Conservation (phyloP, 1,140 invertebrate genomes). For the Dreissena rostriformis region DNA sequence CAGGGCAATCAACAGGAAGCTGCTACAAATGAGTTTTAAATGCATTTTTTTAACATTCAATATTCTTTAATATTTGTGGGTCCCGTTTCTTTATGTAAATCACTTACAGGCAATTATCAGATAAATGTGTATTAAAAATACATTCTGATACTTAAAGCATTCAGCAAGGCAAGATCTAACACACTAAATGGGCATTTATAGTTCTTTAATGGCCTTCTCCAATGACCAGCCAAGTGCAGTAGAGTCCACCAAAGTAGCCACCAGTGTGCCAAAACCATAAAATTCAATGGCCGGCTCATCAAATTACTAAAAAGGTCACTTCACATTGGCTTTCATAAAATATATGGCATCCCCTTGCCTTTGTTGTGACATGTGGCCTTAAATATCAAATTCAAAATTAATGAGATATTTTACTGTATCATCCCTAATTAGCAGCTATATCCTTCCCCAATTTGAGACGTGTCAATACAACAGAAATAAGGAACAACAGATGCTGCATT, state of each 20-base stretch:
- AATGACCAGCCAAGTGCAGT: not conserved
- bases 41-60: not conserved
- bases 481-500: too few relatives aligned
- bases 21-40: not conserved
- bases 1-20: too few relatives aligned
- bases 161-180: not conserved
- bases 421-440: too few relatives aligned
- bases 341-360: too few relatives aligned
- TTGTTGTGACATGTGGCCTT: too few relatives aligned
- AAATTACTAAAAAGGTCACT: too few relatives aligned
- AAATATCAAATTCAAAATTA: too few relatives aligned
- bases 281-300: not conserved
- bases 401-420: too few relatives aligned
- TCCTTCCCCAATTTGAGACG: too few relatives aligned
- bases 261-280: conserved; percentile 7
- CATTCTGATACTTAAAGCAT: not conserved
- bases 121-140: not conserved
- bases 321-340: too few relatives aligned
- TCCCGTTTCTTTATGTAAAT: not conserved
- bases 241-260: not conserved
- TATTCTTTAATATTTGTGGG: not conserved
- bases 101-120: not conserved
- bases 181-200: conserved; percentile 5
- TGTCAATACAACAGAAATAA: too few relatives aligned
- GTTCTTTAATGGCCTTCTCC: not conserved